Base-by-base conservation (phyloP, 2,888 invertebrate genomes). In the Philereme vetulata region DNA sequence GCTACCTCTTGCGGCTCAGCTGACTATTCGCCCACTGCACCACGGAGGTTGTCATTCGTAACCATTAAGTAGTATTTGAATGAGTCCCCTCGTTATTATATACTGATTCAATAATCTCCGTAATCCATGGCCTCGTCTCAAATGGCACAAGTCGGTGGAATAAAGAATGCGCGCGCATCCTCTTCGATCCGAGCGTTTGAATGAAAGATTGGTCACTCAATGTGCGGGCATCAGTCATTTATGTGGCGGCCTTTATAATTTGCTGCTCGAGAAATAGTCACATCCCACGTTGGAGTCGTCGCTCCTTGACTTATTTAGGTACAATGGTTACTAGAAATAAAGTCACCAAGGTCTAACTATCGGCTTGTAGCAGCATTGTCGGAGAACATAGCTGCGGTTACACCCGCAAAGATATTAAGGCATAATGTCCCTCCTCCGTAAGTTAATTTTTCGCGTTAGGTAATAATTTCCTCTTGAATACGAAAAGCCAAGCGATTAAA, bases 141-240 rank as follows among this genome's bases (percentile, higher is more conserved):
- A 72, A 74, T 70, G 64, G 55, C 66, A 67, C 66, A 67, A 69
- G 58, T 56, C 56, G 47, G 49, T 48, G 47, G 56, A 51, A 66
- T 66, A 62, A 64, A 61, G 66, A 62, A 56, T 90, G 90, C 90
- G 90, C 90, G 90, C 90, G 90, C 90, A 90, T 51, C 64, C 71
- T 68, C 84, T 84, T 87, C 90, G 90, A 90, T 90, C 90, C 86
- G 75, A 71, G 68, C 71, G 77, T 82, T 79, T 90, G 84, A 89
- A 90, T 89, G 89, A 88, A 88, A 81, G 77, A 76, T 78, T 78
- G 80, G 82, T 79, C 82, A 83, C 81, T 80, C 77, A 77, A 72
- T 71, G 73, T 72, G 71, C 71, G 72, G 73, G 66, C 71, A 75
- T 74, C 78, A 21, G 42, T 9, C 42, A 76, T 76, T 77, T 78